A percentile compares a stretch with the other conserved stretches of the same genome.
Evolutionary conservation across 2,797 vertebrate genomes (phyloP).

Genomic region (Rhinella marina): DNA sequence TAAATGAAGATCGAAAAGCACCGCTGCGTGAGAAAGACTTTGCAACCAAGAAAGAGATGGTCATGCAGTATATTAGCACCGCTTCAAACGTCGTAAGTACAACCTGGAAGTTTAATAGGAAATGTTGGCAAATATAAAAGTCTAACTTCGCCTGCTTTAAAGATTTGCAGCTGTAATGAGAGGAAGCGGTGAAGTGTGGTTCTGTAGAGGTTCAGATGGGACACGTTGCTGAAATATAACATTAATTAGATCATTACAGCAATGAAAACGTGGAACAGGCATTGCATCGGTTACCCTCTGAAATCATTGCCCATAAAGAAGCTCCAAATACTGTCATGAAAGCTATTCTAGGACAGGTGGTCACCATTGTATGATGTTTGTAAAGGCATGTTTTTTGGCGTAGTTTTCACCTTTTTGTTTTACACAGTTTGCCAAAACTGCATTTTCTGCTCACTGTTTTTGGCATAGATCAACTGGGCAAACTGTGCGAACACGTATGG

Average conservation of each 20-base stretch:
- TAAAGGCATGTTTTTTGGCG: too few species aligned
- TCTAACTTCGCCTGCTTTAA: constrained; percentile 10
- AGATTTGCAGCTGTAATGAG: constrained; percentile 14
- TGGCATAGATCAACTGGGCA: too few species aligned
- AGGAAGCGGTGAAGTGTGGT: constrained; percentile 7
- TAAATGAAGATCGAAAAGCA: constrained; percentile 96
- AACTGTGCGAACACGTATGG: too few species aligned
- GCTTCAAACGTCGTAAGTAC: constrained; percentile 91
- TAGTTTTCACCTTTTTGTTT: too few species aligned
- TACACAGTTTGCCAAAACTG: too few species aligned
- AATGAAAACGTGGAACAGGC: background rate
- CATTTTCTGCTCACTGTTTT: too few species aligned
- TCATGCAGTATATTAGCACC: constrained; percentile 92
- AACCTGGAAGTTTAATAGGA: constrained; percentile 23
- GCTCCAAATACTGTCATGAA: background rate
- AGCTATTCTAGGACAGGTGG: background rate
- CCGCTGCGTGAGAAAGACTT: constrained; percentile 95
- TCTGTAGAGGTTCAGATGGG: background rate
- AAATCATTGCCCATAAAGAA: constrained; percentile 4
- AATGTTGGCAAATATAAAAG: constrained; percentile 1
- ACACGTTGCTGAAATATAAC: constrained; percentile 1
- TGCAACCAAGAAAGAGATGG: constrained; percentile 94
- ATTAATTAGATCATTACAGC: constrained; percentile 15
- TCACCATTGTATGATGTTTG: background rate
- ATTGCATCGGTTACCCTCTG: background rate